Base-by-base conservation (phyloP, 2,113 vertebrate genomes). In the Corythornis vintsioides region DNA sequence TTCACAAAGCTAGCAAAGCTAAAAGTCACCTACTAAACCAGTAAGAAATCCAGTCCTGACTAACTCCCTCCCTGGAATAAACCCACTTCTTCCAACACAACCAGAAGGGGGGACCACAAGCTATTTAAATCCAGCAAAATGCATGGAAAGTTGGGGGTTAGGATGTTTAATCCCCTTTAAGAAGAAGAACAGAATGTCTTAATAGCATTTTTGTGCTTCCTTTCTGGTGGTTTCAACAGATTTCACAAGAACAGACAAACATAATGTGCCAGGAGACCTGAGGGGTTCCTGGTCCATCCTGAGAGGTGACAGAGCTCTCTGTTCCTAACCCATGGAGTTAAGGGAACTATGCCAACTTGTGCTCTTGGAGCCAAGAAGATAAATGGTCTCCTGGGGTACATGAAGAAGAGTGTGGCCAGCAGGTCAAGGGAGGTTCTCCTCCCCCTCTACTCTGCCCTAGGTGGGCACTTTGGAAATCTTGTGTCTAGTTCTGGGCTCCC, bases 101-200 rank as follows among this genome's bases (percentile, higher is more conserved):
- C 48, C 48, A 33, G 55, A 16, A 8, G 48, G 42, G 50, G 2
- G 15, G 26, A 35, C 50, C 42, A 43, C 5, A 43, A 14, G 5
- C 19, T 0, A 0, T 22, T 43, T 29, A 20, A 70, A 65, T 14
- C 50, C 6, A 66, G 40, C 24, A 59, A 84, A 82, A 50, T 0
- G 0, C 43, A 29, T 0, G 5, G 26, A 2, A 61, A 53, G 40
- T 3, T 47, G 48, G 4, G 20, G 70, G 50, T 14, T 0, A 0
- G 53, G 52, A 53, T 3, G 38, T 29, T 78, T 47, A 13, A 45
- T 47, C 55, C 67, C 73, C 57, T 6, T 3, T 4, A 43, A 47
- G 53, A 59, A 55, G 35, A 12, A 20, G 2, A 45, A 72, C 60
- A 28, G 47, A 33, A 28, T 26, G 43, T 52, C 17, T 10, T 10